Conservation (phyloP, 2,113 vertebrate genomes). For the Solenodon paradoxus region DNA sequence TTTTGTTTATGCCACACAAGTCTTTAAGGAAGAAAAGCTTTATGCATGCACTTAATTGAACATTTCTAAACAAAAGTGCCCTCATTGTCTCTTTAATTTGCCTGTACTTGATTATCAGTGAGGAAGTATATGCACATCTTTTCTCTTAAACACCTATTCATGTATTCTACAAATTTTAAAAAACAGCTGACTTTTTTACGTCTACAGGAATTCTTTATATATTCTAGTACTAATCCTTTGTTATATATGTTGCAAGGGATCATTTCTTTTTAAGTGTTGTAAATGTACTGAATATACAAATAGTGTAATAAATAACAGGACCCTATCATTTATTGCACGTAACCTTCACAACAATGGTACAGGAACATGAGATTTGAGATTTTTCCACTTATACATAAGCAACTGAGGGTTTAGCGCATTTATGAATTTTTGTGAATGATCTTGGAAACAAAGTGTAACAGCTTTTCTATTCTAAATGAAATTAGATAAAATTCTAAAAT, state of each 20-base stretch:
- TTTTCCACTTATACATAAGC: not conserved
- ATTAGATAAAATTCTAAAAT: not conserved
- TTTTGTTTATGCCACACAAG: not conserved
- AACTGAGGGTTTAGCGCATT: not conserved
- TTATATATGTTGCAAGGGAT: not conserved
- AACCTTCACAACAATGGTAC: not conserved
- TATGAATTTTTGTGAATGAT: not conserved
- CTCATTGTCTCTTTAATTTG: not conserved
- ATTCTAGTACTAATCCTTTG: not conserved
- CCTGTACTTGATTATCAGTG: not conserved
- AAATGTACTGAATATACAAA: not conserved
- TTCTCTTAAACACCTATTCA: not conserved
- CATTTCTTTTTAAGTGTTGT: not conserved
- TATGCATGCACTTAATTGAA: not conserved
- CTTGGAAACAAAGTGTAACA: not conserved
- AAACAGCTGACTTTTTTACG: not conserved
- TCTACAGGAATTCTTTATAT: not conserved
- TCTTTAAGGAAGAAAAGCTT: not conserved
- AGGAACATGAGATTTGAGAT: not conserved
- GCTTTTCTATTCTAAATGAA: conserved; percentile 11
- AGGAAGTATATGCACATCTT: not conserved
- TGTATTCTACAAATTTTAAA: not conserved
- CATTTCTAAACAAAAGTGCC: not conserved
- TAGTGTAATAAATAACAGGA: not conserved
- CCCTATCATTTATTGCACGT: not conserved